These are phyloP conservation scores for Actinia tenebrosa DNA, from an alignment of 64 coral and sea anemone species.

Conservation along the genomic window DNA sequence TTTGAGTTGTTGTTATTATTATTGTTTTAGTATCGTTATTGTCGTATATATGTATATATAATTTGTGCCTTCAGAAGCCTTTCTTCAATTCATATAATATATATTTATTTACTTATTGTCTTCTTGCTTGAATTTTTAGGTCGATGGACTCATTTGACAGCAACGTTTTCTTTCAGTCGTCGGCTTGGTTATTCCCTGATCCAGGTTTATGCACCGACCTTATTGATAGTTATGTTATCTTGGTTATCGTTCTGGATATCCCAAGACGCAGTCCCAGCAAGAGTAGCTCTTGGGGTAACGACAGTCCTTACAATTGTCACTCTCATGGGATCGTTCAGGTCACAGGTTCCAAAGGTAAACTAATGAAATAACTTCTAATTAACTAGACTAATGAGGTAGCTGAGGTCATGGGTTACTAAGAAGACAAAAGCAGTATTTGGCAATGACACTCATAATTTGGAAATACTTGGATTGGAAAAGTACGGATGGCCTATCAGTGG, in stretches of 20 bases:
- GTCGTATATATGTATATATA: no score
- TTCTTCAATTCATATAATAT: no score
- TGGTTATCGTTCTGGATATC: slow-evolving; percentile 68
- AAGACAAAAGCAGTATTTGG: no score
- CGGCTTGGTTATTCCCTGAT: slow-evolving; percentile 71
- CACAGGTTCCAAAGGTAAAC: slow-evolving; percentile 52
- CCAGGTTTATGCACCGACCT: slow-evolving; percentile 67
- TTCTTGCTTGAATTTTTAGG: not conserved
- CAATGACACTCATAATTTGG: no score
- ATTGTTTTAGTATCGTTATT: no score
- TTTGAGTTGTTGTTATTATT: no score
- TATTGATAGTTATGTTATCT: slow-evolving; percentile 64
- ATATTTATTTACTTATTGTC: not conserved
- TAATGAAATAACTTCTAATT: not conserved
- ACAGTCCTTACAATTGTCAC: slow-evolving; percentile 69
- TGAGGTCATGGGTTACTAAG: no score
- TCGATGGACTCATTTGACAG: slow-evolving; percentile 46
- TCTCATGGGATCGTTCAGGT: slow-evolving; percentile 60
- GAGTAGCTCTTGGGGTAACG: slow-evolving; percentile 46
- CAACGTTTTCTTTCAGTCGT: slow-evolving; percentile 57
- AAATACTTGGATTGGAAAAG: no score
- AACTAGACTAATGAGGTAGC: not conserved
- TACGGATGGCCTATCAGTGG: no score
- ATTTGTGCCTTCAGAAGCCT: no score
- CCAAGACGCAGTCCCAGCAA: slow-evolving; percentile 51